A percentile compares a stretch with the other conserved stretches of the same genome.
phyloP scores from a whole-genome alignment of 2,797 vertebrate genomes.

The Myiotriccus ornatus region DNA sequence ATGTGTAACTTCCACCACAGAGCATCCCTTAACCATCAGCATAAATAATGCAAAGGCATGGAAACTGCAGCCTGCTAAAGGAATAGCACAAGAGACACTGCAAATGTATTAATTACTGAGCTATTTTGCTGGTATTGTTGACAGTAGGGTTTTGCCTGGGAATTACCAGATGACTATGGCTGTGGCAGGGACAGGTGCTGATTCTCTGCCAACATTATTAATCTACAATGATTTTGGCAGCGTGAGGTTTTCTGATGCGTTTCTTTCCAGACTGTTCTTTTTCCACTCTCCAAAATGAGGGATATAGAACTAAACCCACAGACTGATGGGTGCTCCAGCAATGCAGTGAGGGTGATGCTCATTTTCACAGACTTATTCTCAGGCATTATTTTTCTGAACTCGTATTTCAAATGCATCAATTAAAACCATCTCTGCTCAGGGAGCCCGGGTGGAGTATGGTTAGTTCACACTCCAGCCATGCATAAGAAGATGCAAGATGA shows the following conservation, averaged over 20 bases:
- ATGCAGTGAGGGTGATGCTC: not conserved
- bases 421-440: not conserved
- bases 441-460: not conserved
- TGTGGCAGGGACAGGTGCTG: not conserved
- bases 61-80: not conserved
- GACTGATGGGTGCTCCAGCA: constrained; percentile 8
- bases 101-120: not conserved
- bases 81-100: not conserved
- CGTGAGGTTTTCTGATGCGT: not conserved
- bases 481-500: not conserved
- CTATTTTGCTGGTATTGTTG: not conserved
- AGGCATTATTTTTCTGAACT: not conserved
- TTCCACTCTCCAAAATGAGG: not conserved
- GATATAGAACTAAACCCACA: not conserved
- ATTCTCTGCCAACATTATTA: not conserved
- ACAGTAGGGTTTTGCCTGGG: not conserved
- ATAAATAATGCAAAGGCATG: not conserved
- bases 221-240: not conserved
- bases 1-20: not conserved
- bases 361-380: not conserved
- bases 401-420: not conserved
- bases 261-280: not conserved
- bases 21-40: not conserved
- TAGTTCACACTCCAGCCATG: not conserved
- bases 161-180: not conserved